Base-by-base conservation (phyloP, 53 echinoderm and acorn worm genomes). In the Luidia sarsii region DNA sequence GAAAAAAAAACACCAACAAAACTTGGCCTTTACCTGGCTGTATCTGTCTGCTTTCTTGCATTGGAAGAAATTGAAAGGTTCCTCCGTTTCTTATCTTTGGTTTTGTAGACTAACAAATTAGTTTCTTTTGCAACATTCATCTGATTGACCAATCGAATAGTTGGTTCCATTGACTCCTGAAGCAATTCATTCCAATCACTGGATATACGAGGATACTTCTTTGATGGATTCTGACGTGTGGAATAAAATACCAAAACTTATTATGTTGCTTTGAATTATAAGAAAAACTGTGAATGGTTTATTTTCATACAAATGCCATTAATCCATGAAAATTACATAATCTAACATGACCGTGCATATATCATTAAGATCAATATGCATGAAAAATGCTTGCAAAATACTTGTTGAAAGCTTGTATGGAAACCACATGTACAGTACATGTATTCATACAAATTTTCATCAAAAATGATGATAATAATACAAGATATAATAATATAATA, bases 91-190 rank as follows among this genome's bases (percentile, higher is more conserved):
- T 85, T 91, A 55, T 93, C 88, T 51, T 99, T 94, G 63, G 85
- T 94, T 71, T 91, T 94, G 62, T 99, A 94, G 8, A 91, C 81
- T 16, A 91, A 64, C 35, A 99, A 73, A 64, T 89, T 99, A 65
- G 99, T 99, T 74, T 99, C 99, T 85, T 94, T 94, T 85, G 99
- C 99, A 34, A 99, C 91, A 23, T 99, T 99, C 99, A 99, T 99
- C 85, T 94, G 99, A 65, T 94, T 99, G 71, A 99, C 99, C 83
- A 99, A 74, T 45, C 99, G 86, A 19, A 89, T 33, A 13, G 99
- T 90, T n/a, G 87, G 79, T 34, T 86, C 85, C 73, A 83, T 94
- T 9, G 85, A 49, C n/a, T 87, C 89, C 7, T 87, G 91, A 13
- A 66, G 69, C 24, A 82, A 79, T 3, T 89, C 89, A 53, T 99